phyloP scores from a whole-genome alignment of 2,888 invertebrate genomes.

The Coenonympha glycerion region DNA sequence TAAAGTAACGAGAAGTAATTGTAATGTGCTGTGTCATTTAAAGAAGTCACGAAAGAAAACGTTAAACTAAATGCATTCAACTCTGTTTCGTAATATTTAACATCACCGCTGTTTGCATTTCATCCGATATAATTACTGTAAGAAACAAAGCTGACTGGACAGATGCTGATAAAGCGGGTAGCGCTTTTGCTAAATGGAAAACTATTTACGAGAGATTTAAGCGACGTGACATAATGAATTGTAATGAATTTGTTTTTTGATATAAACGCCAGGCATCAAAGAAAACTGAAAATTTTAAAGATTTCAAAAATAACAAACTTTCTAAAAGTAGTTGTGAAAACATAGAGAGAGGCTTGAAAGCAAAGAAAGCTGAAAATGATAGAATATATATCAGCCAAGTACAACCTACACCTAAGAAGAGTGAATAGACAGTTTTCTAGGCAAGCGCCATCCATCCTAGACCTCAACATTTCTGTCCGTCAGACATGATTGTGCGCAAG shows the following conservation, averaged over 20 bases:
- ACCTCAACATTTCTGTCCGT: too few relatives aligned
- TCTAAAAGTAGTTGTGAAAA: neutral
- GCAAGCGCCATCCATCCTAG: too few relatives aligned
- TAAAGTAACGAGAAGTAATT: too few relatives aligned
- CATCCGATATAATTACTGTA: conserved; percentile 16
- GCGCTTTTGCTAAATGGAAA: conserved; percentile 10
- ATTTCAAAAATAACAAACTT: neutral
- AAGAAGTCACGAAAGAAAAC: neutral
- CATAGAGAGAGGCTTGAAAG: neutral
- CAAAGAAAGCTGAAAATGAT: neutral
- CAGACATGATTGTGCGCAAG: too few relatives aligned
- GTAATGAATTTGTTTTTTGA: neutral
- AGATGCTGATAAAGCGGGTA: conserved; percentile 14
- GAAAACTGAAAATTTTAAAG: neutral
- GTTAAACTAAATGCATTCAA: neutral
- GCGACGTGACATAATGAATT: neutral
- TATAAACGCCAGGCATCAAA: neutral
- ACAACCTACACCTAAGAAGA: too few relatives aligned
- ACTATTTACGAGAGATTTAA: conserved; percentile 8
- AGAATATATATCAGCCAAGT: too few relatives aligned
- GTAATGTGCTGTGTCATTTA: too few relatives aligned
- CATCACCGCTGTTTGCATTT: neutral
- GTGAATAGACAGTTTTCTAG: too few relatives aligned
- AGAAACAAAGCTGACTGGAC: conserved; percentile 18
- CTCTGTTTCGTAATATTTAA: neutral